Evolutionary conservation across 2,888 invertebrate genomes (phyloP).

Genomic region (Phalera bucephala): DNA sequence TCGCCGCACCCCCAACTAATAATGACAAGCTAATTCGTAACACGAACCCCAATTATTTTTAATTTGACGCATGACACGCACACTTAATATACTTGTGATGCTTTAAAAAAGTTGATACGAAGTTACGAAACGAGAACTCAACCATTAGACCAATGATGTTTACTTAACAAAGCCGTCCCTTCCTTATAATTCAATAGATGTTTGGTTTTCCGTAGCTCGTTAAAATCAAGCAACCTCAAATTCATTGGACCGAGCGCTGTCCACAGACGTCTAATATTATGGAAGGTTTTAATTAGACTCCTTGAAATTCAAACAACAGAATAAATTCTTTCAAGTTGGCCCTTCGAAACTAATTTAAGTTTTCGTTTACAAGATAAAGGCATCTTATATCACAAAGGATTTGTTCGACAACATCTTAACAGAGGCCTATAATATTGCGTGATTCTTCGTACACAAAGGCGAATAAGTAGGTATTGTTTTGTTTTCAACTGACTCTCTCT

Average conservation of each 20-base stretch:
- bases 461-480: slow-evolving; percentile 54
- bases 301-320: slow-evolving; percentile 33
- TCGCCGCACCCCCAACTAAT: too few species aligned
- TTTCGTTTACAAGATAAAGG: slow-evolving; percentile 54
- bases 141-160: too few species aligned
- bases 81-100: too few species aligned
- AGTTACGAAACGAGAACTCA: too few species aligned
- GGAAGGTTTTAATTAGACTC: slow-evolving; percentile 27
- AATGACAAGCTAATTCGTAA: too few species aligned
- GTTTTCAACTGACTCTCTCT: slow-evolving; percentile 42
- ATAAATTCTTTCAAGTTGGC: slow-evolving; percentile 35
- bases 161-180: too few species aligned
- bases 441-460: slow-evolving; percentile 45
- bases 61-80: too few species aligned
- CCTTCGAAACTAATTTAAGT: slow-evolving; percentile 63
- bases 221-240: neutral
- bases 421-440: slow-evolving; percentile 42
- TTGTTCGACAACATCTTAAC: slow-evolving; percentile 51
- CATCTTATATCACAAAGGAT: slow-evolving; percentile 60
- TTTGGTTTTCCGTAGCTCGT: too few species aligned
- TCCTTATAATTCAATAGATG: too few species aligned
- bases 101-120: too few species aligned
- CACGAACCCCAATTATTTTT: too few species aligned
- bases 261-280: slow-evolving; percentile 14
- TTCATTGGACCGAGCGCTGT: slow-evolving; percentile 7